Percentiles rank a stretch among this genome's conserved stretches.
Conservation (phyloP, 2,113 vertebrate genomes). For the Blennius ocellaris region DNA sequence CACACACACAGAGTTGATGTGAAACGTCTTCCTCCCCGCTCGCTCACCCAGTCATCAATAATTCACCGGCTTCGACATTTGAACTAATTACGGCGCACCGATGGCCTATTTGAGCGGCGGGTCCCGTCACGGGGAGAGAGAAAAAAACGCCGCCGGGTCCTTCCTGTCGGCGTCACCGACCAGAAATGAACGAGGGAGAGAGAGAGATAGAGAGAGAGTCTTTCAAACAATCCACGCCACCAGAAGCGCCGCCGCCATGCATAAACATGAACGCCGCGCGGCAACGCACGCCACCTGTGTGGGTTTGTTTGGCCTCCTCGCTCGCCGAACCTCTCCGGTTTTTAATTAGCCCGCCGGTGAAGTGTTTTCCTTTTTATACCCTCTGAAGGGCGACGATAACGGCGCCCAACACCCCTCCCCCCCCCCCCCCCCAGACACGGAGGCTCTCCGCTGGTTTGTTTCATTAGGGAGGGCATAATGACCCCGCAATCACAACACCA, state of each 20-base stretch:
- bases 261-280: no score
- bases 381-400: slow-evolving; percentile 76
- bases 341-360: slow-evolving; percentile 80
- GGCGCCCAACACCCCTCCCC: no score
- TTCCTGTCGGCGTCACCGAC: slow-evolving; percentile 54
- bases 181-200: no score
- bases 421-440: slow-evolving; percentile 56
- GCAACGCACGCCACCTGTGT: slow-evolving; percentile 60
- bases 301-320: slow-evolving; percentile 73
- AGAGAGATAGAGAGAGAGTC: no score
- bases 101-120: slow-evolving; percentile 79
- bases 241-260: no score
- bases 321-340: slow-evolving; percentile 71
- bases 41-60: slow-evolving; percentile 80
- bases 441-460: slow-evolving; percentile 70
- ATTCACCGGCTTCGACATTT: slow-evolving; percentile 81
- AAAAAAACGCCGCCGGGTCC: slow-evolving; percentile 48
- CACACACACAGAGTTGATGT: slow-evolving; percentile 46
- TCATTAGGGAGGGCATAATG: slow-evolving; percentile 70
- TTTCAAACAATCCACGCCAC: no score
- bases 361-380: slow-evolving; percentile 77
- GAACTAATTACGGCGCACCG: slow-evolving; percentile 83
- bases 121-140: slow-evolving; percentile 73
- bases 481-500: slow-evolving; percentile 72
- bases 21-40: slow-evolving; percentile 71